Evolutionary conservation across 64 coral and sea anemone genomes (phyloP).

Genomic region (Actinia equina): DNA sequence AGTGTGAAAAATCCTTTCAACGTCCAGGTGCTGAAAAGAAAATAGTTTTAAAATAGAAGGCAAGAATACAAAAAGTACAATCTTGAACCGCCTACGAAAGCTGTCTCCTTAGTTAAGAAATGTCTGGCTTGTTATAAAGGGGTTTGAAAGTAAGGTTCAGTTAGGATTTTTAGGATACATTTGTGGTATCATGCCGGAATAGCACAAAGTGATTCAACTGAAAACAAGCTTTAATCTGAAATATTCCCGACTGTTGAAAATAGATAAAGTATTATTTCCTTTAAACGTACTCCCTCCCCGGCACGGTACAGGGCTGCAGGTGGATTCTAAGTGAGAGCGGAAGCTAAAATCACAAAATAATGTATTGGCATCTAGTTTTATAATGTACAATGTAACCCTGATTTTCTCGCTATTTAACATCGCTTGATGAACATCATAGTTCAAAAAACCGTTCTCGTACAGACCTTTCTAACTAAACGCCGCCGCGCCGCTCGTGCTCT

Average conservation of each 20-base stretch:
- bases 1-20: not conserved
- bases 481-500: too few relatives aligned
- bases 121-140: not conserved
- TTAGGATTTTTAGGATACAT: not conserved
- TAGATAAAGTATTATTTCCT: not conserved
- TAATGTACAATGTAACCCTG: not conserved
- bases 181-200: not conserved
- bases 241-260: not conserved
- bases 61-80: not conserved
- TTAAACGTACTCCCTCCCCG: not conserved
- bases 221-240: not conserved
- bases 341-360: not conserved
- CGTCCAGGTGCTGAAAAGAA: not conserved
- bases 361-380: not conserved
- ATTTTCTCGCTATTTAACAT: not conserved
- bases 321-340: conserved; percentile 3
- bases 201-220: not conserved
- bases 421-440: too few relatives aligned
- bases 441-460: too few relatives aligned
- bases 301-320: not conserved
- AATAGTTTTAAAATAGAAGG: not conserved
- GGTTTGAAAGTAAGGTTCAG: not conserved
- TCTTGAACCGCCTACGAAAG: not conserved
- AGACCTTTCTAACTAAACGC: too few relatives aligned
- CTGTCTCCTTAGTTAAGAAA: not conserved